These are phyloP conservation scores for Agrochola litura DNA, from an alignment of 2,888 invertebrate species.

Conservation along the genomic window DNA sequence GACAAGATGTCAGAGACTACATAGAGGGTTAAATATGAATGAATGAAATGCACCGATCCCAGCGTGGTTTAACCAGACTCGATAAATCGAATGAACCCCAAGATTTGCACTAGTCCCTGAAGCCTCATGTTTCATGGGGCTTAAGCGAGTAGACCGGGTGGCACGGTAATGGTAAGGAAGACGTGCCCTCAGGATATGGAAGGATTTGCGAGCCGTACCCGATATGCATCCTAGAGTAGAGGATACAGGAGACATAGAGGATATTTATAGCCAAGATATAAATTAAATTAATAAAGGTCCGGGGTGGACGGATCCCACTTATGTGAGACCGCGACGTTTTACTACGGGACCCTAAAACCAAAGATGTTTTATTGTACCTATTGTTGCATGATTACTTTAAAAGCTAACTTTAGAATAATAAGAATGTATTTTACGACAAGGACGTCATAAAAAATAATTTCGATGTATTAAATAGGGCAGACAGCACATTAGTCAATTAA, in stretches of 20 bases:
- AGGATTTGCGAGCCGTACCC: no score
- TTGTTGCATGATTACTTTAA: not conserved
- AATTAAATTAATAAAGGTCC: constrained; percentile 6
- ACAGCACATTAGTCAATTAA: not conserved
- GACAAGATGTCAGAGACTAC: not conserved
- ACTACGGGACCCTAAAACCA: not conserved
- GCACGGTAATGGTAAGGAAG: no score
- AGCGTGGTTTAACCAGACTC: no score
- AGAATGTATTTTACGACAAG: not conserved
- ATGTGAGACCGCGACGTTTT: not conserved
- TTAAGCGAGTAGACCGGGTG: no score
- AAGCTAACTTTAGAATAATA: not conserved
- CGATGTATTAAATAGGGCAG: not conserved
- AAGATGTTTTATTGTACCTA: constrained; percentile 2
- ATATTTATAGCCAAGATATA: not conserved
- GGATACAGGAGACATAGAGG: not conserved
- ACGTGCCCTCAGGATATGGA: no score
- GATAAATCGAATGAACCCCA: no score
- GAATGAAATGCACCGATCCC: no score
- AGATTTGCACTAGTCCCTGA: no score
- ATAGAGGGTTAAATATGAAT: not conserved
- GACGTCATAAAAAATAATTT: not conserved
- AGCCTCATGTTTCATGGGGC: no score
- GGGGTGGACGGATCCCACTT: not conserved
- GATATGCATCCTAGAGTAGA: no score